phyloP scores from a whole-genome alignment of 2,113 vertebrate species.

The Tetraodon nigroviridis region DNA sequence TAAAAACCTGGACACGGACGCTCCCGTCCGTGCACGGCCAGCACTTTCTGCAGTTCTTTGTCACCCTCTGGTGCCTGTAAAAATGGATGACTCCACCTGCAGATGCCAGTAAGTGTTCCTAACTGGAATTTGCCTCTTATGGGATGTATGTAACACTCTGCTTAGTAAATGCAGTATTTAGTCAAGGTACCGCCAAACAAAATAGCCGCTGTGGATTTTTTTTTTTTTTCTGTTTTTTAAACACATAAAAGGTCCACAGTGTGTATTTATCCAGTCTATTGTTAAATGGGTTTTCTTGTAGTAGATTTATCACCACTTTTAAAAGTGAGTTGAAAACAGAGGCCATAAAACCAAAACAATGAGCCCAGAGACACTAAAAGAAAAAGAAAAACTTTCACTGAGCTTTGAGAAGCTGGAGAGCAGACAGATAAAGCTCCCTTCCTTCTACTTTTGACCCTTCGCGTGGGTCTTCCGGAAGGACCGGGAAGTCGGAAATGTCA shows the following conservation, averaged over 20 bases:
- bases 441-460: too few species aligned
- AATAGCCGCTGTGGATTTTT: too few species aligned
- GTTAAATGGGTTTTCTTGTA: neutral
- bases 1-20: neutral
- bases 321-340: neutral
- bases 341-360: conserved; percentile 1
- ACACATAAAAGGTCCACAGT: too few species aligned
- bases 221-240: too few species aligned
- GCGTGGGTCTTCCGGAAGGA: neutral
- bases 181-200: too few species aligned
- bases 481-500: conserved; percentile 9
- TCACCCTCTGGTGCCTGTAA: conserved; percentile 47
- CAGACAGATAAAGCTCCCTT: too few species aligned
- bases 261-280: too few species aligned
- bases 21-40: too few species aligned
- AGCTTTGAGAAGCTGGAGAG: neutral
- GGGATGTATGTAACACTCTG: too few species aligned
- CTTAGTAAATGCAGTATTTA: too few species aligned
- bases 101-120: neutral
- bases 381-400: neutral
- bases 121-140: too few species aligned
- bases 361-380: conserved; percentile 8
- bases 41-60: conserved; percentile 9
- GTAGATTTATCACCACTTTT: neutral
- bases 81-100: conserved; percentile 11